Conservation (phyloP, 2,797 vertebrate species). For the Lindbergichthys nudifrons region DNA sequence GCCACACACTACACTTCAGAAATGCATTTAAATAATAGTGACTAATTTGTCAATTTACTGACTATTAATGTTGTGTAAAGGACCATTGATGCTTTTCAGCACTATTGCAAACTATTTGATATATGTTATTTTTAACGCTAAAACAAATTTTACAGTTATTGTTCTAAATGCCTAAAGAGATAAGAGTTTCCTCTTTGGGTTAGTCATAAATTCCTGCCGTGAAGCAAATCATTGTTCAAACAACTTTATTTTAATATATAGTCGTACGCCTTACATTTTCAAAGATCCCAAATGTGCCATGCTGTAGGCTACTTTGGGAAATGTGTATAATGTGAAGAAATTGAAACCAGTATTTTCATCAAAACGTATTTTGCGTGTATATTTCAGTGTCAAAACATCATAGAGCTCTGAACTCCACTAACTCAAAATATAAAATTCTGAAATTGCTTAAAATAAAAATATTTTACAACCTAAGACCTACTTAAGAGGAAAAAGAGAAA, state of each 20-base stretch:
- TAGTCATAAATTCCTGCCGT: neutral
- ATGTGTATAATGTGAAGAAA: neutral
- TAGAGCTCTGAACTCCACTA: neutral
- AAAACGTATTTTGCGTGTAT: neutral
- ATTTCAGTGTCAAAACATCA: neutral
- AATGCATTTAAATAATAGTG: neutral
- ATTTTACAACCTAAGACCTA: neutral
- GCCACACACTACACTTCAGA: neutral
- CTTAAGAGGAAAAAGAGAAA: neutral
- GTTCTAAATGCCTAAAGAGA: neutral
- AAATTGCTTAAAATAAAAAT: neutral
- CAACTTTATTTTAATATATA: neutral
- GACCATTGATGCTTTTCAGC: neutral
- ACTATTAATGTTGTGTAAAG: neutral
- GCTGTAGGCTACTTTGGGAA: neutral
- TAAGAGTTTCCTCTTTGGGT: neutral
- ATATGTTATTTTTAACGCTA: neutral
- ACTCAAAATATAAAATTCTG: neutral
- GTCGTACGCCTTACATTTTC: neutral
- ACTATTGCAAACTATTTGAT: neutral
- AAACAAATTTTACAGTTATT: neutral
- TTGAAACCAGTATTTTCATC: neutral
- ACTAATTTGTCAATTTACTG: neutral
- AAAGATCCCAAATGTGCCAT: neutral
- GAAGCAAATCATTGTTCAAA: neutral